Percentiles rank a stretch among this genome's conserved stretches.
Evolutionary conservation across 2,797 vertebrate genomes (phyloP).

Genomic region (Myotis daubentonii): DNA sequence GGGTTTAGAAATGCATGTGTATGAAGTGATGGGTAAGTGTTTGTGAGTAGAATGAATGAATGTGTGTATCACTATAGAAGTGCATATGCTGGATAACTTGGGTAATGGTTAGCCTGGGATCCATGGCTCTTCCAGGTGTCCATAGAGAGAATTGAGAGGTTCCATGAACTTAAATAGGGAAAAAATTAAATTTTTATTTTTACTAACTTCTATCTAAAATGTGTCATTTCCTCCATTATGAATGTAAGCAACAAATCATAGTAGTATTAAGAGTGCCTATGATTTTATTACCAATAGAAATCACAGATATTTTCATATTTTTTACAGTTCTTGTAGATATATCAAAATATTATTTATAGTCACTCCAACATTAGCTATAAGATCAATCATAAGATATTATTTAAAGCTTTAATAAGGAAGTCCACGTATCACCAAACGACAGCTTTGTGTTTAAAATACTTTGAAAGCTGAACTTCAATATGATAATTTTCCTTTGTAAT

Average conservation of each 20-base stretch:
- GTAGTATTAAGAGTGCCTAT: background rate
- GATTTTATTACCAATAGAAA: slow-evolving; percentile 42
- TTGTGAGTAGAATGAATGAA: background rate
- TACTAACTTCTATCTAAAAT: background rate
- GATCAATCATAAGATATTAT: background rate
- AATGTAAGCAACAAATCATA: background rate
- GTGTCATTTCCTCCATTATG: background rate
- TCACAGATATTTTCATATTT: background rate
- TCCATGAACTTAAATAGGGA: background rate
- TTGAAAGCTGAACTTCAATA: slow-evolving; percentile 37
- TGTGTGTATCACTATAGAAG: background rate
- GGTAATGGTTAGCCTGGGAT: background rate
- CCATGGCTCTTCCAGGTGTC: background rate
- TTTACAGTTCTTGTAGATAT: background rate
- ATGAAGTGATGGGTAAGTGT: background rate
- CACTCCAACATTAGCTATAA: background rate
- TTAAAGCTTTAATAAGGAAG: slow-evolving; percentile 30
- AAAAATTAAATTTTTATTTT: background rate
- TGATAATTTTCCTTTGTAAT: slow-evolving; percentile 9
- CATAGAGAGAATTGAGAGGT: background rate
- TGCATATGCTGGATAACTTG: background rate
- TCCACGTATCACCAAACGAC: background rate
- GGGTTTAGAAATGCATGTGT: background rate
- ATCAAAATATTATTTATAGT: slow-evolving; percentile 31
- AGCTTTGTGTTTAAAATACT: background rate